phyloP scores from a whole-genome alignment of 2,888 invertebrate genomes.

The Brachycybe producta region DNA sequence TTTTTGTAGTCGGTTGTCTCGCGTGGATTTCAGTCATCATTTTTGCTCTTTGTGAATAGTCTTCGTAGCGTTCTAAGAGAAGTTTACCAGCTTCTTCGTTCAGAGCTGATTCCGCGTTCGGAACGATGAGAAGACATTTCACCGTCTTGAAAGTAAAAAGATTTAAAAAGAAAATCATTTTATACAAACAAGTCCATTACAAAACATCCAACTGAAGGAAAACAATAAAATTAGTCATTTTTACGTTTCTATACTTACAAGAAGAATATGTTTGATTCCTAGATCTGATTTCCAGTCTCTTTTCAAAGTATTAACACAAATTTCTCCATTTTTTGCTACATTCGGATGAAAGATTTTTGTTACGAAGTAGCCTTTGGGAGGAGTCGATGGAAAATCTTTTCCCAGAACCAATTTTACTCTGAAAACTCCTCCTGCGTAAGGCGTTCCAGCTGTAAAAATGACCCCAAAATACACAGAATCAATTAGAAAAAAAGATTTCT shows the following conservation, averaged over 20 bases:
- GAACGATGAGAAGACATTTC: constrained; percentile 89
- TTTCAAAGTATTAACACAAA: constrained; percentile 90
- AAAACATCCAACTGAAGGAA: neutral
- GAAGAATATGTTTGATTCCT: constrained; percentile 84
- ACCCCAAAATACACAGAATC: constrained; percentile 2
- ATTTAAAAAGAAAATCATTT: neutral
- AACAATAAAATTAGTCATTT: neutral
- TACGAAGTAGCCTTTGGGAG: constrained; percentile 80
- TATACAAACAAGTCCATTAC: neutral
- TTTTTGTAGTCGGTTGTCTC: constrained; percentile 23
- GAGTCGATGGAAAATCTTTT: constrained; percentile 81
- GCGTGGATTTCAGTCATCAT: constrained; percentile 89
- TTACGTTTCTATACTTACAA: constrained; percentile 42
- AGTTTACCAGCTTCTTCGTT: constrained; percentile 94
- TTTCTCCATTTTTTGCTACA: constrained; percentile 84
- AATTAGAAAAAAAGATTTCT: constrained; percentile 17
- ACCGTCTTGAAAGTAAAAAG: constrained; percentile 51
- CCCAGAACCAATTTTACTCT: constrained; percentile 77
- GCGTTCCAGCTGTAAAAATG: constrained; percentile 59
- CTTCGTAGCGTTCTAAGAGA: constrained; percentile 80
- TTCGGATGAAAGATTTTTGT: constrained; percentile 97
- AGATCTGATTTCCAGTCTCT: constrained; percentile 94
- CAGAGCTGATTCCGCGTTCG: constrained; percentile 91
- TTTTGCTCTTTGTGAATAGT: constrained; percentile 74
- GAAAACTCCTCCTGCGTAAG: constrained; percentile 78